phyloP scores from a whole-genome alignment of 1,140 invertebrate genomes.

The Drosophila orosa region DNA sequence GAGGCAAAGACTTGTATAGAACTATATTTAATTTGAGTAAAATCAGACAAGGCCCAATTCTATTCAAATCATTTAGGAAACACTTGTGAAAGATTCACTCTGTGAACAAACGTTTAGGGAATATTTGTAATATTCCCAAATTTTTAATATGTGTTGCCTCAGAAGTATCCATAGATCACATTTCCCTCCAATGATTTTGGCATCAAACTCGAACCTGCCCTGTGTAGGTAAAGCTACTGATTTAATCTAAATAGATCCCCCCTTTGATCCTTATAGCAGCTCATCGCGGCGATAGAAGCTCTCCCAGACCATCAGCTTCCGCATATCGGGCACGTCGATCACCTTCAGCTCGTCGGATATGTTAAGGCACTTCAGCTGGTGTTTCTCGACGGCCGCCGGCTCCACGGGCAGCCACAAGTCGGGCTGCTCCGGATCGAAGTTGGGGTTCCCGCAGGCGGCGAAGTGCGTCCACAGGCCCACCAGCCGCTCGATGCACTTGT shows the following conservation, averaged over 20 bases:
- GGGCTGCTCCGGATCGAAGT: slow-evolving; percentile 73
- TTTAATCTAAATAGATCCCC: slow-evolving; percentile 6
- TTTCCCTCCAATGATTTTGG: not conserved
- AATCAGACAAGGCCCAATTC: slow-evolving; percentile 1
- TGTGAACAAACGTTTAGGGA: not conserved
- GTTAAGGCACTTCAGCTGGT: slow-evolving; percentile 84
- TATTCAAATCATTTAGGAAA: not conserved
- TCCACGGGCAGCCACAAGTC: slow-evolving; percentile 74
- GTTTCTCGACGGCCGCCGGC: slow-evolving; percentile 60
- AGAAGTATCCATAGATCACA: slow-evolving; percentile 1
- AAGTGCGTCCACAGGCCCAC: slow-evolving; percentile 85
- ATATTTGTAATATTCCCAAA: slow-evolving; percentile 6
- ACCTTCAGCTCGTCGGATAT: slow-evolving; percentile 84
- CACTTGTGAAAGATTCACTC: not conserved
- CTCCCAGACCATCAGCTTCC: slow-evolving; percentile 85
- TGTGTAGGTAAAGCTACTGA: slow-evolving; percentile 23
- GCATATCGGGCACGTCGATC: slow-evolving; percentile 84
- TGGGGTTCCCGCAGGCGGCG: slow-evolving; percentile 83
- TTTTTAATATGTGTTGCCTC: not conserved
- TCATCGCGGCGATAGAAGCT: slow-evolving; percentile 76
- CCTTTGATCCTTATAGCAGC: slow-evolving; percentile 53
- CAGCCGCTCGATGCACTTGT: slow-evolving; percentile 81
- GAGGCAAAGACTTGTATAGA: not conserved
- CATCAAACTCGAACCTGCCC: slow-evolving; percentile 10
- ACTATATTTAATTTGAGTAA: not conserved